A percentile compares a stretch with the other conserved stretches of the same genome.
phyloP scores from a whole-genome alignment of 1,140 invertebrate genomes.

The Carposina sasakii region DNA sequence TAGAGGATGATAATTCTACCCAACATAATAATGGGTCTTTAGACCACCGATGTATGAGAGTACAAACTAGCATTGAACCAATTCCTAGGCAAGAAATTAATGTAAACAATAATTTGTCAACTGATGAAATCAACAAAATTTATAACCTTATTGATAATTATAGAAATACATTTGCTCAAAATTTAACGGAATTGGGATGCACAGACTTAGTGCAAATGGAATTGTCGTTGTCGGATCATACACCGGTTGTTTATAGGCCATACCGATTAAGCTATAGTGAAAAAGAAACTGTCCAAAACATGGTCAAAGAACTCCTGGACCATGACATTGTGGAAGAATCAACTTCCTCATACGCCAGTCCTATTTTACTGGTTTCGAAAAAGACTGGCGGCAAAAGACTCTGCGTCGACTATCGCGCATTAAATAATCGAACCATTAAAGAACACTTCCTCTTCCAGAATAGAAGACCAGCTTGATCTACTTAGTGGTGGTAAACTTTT shows the following conservation, averaged over 20 bases:
- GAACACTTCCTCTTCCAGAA: slow-evolving; percentile 62
- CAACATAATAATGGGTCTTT: too few relatives aligned
- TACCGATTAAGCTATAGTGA: slow-evolving; percentile 2
- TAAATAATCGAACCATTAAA: slow-evolving; percentile 58
- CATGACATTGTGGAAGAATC: slow-evolving; percentile 12
- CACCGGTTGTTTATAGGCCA: slow-evolving; percentile 17
- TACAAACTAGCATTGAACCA: too few relatives aligned
- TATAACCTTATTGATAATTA: slow-evolving; percentile 11
- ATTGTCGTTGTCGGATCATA: slow-evolving; percentile 16
- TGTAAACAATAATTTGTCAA: too few relatives aligned
- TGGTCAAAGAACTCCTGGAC: slow-evolving; percentile 11
- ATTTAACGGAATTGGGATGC: slow-evolving; percentile 18
- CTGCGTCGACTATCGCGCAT: slow-evolving; percentile 43
- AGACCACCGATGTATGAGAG: too few relatives aligned
- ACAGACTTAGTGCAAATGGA: slow-evolving; percentile 13
- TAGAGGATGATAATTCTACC: too few relatives aligned
- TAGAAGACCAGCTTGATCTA: slow-evolving; percentile 56
- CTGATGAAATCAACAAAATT: background rate
- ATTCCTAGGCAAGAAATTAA: too few relatives aligned
- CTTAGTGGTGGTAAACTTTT: slow-evolving; percentile 17
- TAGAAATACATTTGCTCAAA: slow-evolving; percentile 23
- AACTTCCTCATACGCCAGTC: slow-evolving; percentile 21
- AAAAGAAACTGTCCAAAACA: slow-evolving; percentile 13
- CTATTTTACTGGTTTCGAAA: slow-evolving; percentile 24
- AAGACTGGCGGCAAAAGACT: slow-evolving; percentile 27